phyloP scores from a whole-genome alignment of 2,888 invertebrate species.

The Drosophila ustulata region DNA sequence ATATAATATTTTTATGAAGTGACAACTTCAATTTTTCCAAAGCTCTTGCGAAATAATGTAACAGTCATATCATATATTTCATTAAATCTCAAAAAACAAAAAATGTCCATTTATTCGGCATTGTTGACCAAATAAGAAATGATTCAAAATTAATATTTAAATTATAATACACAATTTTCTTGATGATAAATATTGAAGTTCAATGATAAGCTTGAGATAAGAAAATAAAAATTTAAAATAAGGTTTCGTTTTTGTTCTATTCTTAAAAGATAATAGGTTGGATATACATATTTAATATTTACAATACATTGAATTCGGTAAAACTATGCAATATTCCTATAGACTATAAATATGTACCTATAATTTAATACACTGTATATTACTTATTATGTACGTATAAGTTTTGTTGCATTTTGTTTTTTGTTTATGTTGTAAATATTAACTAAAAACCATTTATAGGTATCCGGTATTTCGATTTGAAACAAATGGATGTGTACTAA shows the following conservation, averaged over 20 bases:
- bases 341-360: conserved; percentile 1
- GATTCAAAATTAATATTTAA: not conserved
- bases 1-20: conserved; percentile 20
- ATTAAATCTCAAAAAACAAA: not conserved
- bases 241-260: not conserved
- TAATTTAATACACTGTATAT: conserved; percentile 29
- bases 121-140: too few species aligned
- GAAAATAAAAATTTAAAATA: not conserved
- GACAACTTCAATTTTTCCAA: not conserved
- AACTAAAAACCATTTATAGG: conserved; percentile 10
- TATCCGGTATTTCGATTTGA: conserved; percentile 3
- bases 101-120: too few species aligned
- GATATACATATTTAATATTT: conserved; percentile 10
- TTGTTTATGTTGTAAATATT: not conserved
- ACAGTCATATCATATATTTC: not conserved
- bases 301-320: conserved; percentile 10
- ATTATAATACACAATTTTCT: not conserved
- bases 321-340: conserved; percentile 24
- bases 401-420: conserved; percentile 16
- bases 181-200: not conserved
- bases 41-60: not conserved
- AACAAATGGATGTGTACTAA: conserved; percentile 14
- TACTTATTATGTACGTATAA: conserved; percentile 14
- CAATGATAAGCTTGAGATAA: not conserved
- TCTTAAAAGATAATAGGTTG: conserved; percentile 9